phyloP scores from a whole-genome alignment of 1,140 invertebrate genomes.

The Periplaneta americana region DNA sequence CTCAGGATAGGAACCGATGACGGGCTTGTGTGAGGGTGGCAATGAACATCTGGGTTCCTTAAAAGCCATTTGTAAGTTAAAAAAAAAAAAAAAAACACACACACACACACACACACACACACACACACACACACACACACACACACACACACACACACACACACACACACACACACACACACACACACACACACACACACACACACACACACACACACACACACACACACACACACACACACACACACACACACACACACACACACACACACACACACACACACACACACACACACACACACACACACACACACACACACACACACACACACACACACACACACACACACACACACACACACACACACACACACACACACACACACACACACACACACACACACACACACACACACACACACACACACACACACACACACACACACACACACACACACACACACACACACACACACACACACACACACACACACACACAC shows the following conservation, averaged over 20 bases:
- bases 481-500: conserved; percentile 20
- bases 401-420: conserved; percentile 18
- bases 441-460: conserved; percentile 19
- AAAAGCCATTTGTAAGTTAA: no score
- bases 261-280: conserved; percentile 6
- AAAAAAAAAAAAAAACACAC: no score
- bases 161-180: neutral
- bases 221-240: neutral
- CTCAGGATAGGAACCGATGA: no score
- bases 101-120: neutral
- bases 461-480: conserved; percentile 19
- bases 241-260: neutral
- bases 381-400: conserved; percentile 21
- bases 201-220: neutral
- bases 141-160: neutral
- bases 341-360: conserved; percentile 23
- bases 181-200: neutral
- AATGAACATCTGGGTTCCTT: no score
- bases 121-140: neutral
- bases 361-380: conserved; percentile 24
- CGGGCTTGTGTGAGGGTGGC: no score
- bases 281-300: conserved; percentile 25
- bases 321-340: conserved; percentile 24
- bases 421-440: conserved; percentile 19
- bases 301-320: conserved; percentile 22